phyloP scores from a whole-genome alignment of 1,140 invertebrate species.

The Oedothorax gibbosus region DNA sequence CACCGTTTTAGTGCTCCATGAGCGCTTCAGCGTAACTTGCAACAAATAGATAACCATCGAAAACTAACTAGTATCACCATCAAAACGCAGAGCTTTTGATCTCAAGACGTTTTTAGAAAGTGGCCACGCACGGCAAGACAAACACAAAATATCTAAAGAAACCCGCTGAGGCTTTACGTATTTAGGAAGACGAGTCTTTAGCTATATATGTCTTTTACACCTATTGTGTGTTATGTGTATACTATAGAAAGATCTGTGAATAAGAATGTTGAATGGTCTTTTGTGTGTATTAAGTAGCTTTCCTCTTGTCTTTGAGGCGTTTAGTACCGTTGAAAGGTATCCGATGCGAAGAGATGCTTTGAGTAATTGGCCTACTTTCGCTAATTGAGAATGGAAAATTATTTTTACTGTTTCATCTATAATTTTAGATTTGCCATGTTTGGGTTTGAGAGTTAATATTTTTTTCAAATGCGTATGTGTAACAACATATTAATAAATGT shows the following conservation, averaged over 20 bases:
- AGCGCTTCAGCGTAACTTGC: constrained; percentile 43
- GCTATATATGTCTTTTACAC: neutral
- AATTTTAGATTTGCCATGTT: too few relatives aligned
- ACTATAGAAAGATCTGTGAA: constrained; percentile 1
- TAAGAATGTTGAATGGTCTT: neutral
- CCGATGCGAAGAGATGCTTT: constrained; percentile 18
- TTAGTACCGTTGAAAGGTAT: constrained; percentile 38
- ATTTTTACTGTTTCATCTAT: too few relatives aligned
- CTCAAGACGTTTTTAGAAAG: constrained; percentile 12
- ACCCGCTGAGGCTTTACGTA: constrained; percentile 30
- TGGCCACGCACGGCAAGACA: constrained; percentile 30
- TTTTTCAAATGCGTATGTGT: too few relatives aligned
- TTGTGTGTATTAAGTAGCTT: constrained; percentile 42
- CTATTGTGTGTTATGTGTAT: constrained; percentile 19
- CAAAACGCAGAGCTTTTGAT: constrained; percentile 17
- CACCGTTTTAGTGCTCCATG: constrained; percentile 51
- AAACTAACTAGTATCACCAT: constrained; percentile 40
- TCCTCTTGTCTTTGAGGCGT: constrained; percentile 25
- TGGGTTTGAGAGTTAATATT: too few relatives aligned
- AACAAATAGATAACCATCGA: constrained; percentile 58
- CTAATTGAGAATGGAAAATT: neutral
- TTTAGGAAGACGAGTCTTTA: constrained; percentile 35
- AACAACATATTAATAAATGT: too few relatives aligned
- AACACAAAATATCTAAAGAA: constrained; percentile 40
- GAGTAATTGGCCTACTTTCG: constrained; percentile 52